phyloP scores from a whole-genome alignment of 2,888 invertebrate genomes.

The Hemistola chrysoprasaria region DNA sequence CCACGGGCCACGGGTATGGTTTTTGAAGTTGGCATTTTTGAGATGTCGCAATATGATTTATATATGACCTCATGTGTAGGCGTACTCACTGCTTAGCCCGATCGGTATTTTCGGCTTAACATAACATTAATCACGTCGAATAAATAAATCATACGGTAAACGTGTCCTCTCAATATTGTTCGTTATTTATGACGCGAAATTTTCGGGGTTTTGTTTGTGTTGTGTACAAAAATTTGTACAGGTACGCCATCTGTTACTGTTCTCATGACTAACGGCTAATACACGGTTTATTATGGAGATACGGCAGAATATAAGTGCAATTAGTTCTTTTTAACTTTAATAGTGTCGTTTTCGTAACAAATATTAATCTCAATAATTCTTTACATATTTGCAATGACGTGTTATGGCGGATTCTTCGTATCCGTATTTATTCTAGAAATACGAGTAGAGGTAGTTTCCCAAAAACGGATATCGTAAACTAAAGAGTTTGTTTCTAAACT shows the following conservation, averaged over 20 bases:
- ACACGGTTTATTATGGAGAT: slow-evolving; percentile 1
- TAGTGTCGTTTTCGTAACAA: too few relatives aligned
- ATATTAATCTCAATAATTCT: too few relatives aligned
- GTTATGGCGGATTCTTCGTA: neutral
- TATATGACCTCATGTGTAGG: slow-evolving; percentile 68
- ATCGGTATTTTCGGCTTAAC: slow-evolving; percentile 76
- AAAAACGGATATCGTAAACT: slow-evolving; percentile 26
- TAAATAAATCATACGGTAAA: slow-evolving; percentile 58
- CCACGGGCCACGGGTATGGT: slow-evolving; percentile 73
- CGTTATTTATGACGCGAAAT: slow-evolving; percentile 49
- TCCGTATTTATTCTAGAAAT: too few relatives aligned
- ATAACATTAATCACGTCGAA: slow-evolving; percentile 64
- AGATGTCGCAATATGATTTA: slow-evolving; percentile 80
- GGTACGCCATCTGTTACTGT: slow-evolving; percentile 6
- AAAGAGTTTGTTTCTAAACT: slow-evolving; percentile 29
- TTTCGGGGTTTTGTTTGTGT: slow-evolving; percentile 42
- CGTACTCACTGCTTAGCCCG: slow-evolving; percentile 72
- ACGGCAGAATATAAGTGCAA: too few relatives aligned
- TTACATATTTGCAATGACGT: too few relatives aligned
- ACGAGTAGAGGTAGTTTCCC: too few relatives aligned
- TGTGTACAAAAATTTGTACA: slow-evolving; percentile 24
- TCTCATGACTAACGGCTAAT: neutral
- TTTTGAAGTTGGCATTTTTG: slow-evolving; percentile 81
- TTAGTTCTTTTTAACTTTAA: too few relatives aligned
- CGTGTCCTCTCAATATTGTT: slow-evolving; percentile 60